A percentile compares a stretch with the other conserved stretches of the same genome.
phyloP scores from a whole-genome alignment of 2,888 invertebrate species.

The Trichopria drosophilae region DNA sequence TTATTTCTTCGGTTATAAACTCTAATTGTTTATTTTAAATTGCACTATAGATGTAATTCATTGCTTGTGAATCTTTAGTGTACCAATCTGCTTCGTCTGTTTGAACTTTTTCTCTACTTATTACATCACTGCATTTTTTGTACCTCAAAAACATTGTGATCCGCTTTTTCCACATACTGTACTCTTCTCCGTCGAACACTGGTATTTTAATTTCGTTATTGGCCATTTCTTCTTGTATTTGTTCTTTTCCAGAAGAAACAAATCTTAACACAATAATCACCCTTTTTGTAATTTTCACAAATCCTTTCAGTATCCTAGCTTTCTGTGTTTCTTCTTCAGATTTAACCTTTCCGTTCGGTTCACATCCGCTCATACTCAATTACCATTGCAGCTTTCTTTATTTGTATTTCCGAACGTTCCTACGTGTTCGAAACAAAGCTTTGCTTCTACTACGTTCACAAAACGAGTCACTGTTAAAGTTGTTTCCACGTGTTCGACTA shows the following conservation, averaged over 20 bases:
- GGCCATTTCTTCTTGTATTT: slow-evolving; percentile 22
- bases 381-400: too few relatives aligned
- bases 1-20: slow-evolving; percentile 26
- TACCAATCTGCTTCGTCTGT: slow-evolving; percentile 28
- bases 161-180: slow-evolving; percentile 37
- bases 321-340: neutral
- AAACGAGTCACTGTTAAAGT: too few relatives aligned
- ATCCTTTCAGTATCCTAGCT: neutral
- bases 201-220: slow-evolving; percentile 24
- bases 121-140: slow-evolving; percentile 28
- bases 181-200: slow-evolving; percentile 35
- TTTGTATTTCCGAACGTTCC: slow-evolving; percentile 5
- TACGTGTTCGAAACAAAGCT: slow-evolving; percentile 5
- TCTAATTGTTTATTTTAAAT: slow-evolving; percentile 31
- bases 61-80: slow-evolving; percentile 34
- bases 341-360: neutral
- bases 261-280: neutral
- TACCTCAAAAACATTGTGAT: slow-evolving; percentile 29
- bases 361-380: neutral
- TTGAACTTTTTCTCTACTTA: slow-evolving; percentile 13
- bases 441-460: too few relatives aligned
- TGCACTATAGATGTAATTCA: slow-evolving; percentile 32
- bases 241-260: neutral
- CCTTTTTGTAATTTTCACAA: neutral
- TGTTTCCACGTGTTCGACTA: too few relatives aligned